Evolutionary conservation across 1,140 invertebrate species (phyloP).

Genomic region (Camponotus vicinus): DNA sequence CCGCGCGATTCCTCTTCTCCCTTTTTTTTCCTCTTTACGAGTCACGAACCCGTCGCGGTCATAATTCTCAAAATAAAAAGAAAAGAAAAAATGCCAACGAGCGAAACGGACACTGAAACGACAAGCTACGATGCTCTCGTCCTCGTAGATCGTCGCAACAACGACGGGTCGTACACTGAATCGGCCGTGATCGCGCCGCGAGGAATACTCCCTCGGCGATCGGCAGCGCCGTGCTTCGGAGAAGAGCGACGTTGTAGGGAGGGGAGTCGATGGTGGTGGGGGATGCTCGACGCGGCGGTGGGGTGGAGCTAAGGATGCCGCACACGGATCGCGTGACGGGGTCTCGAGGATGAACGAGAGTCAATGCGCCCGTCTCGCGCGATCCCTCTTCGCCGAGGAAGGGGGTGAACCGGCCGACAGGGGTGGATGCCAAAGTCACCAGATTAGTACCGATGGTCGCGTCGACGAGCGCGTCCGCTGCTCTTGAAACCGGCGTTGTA

Average conservation of each 20-base stretch:
- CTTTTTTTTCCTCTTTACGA: constrained; percentile 4
- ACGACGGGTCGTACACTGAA: constrained; percentile 78
- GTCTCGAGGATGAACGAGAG: constrained; percentile 63
- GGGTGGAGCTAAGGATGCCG: constrained; percentile 64
- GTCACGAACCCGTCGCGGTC: constrained; percentile 57
- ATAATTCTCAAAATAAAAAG: constrained; percentile 46
- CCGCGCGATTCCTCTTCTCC: background rate
- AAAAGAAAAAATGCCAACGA: background rate
- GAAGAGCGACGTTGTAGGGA: constrained; percentile 7
- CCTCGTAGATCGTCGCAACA: constrained; percentile 73
- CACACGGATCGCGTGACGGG: constrained; percentile 58
- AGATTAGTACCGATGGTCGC: constrained; percentile 46
- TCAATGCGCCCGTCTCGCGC: constrained; percentile 61
- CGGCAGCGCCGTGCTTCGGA: constrained; percentile 43
- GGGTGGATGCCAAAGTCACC: background rate
- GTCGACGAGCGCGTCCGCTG: constrained; percentile 40
- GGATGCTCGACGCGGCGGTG: constrained; percentile 7
- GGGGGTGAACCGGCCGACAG: constrained; percentile 47
- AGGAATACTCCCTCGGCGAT: constrained; percentile 70
- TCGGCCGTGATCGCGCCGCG: constrained; percentile 67
- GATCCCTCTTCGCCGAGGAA: background rate
- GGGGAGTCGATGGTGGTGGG: constrained; percentile 28
- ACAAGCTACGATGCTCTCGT: constrained; percentile 58
- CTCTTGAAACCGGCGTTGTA: background rate
- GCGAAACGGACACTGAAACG: constrained; percentile 18